phyloP scores from a whole-genome alignment of 2,113 vertebrate genomes.

The Callorhinus ursinus region DNA sequence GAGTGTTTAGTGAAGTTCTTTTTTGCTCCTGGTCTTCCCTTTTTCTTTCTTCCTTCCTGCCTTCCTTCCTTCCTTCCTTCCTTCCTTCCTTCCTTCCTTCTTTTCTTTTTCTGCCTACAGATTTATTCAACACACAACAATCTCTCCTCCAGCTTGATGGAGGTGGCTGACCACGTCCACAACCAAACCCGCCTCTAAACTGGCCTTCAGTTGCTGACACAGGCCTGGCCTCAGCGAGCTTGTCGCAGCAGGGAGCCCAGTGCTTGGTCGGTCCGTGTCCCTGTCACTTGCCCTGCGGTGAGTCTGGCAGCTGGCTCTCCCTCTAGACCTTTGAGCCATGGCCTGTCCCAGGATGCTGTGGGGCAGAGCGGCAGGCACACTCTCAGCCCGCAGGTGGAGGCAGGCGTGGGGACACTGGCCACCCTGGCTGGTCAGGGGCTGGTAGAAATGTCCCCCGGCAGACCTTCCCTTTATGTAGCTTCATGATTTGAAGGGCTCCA shows the following conservation, averaged over 20 bases:
- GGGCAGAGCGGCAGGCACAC: background rate
- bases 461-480: background rate
- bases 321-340: background rate
- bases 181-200: constrained; percentile 75
- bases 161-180: background rate
- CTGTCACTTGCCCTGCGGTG: constrained; percentile 83
- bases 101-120: background rate
- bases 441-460: too few relatives aligned
- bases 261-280: constrained; percentile 92
- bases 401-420: background rate
- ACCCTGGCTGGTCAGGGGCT: background rate
- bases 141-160: background rate
- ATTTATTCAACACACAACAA: background rate
- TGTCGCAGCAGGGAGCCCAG: constrained; percentile 92
- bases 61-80: too few relatives aligned
- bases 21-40: background rate
- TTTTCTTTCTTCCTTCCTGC: background rate
- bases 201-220: constrained; percentile 94
- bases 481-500: background rate
- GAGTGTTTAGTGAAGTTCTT: background rate
- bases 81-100: too few relatives aligned
- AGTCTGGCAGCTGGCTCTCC: background rate
- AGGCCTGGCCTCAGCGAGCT: constrained; percentile 94
- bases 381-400: background rate
- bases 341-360: background rate